phyloP scores from a whole-genome alignment of 1,140 invertebrate species.

The Brachionus plicatilis region DNA sequence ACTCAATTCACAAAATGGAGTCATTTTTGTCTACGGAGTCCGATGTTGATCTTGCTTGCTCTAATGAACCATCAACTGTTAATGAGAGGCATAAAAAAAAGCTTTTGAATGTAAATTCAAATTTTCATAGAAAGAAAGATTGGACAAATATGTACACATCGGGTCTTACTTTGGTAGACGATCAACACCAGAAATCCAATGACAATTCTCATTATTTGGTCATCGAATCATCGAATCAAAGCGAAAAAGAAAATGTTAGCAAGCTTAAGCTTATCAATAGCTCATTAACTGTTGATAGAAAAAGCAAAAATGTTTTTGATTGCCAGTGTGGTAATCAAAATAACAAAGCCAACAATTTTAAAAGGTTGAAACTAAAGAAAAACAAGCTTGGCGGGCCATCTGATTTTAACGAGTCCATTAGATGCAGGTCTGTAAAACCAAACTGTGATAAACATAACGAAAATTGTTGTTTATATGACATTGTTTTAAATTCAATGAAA shows the following conservation, averaged over 20 bases:
- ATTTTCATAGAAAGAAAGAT: background rate
- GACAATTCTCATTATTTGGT: background rate
- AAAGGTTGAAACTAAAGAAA: background rate
- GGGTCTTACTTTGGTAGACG: background rate
- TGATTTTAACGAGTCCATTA: background rate
- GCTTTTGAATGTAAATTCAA: background rate
- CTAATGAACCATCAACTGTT: background rate
- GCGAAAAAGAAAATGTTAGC: background rate
- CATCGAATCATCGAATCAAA: background rate
- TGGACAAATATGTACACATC: background rate
- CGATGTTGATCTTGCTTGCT: background rate
- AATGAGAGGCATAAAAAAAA: background rate
- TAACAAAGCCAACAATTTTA: background rate
- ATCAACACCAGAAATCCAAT: background rate
- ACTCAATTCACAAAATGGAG: background rate
- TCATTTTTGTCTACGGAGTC: background rate
- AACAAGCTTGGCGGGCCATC: background rate
- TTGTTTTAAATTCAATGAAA: conserved; percentile 16
- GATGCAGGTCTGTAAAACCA: background rate
- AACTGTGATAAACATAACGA: background rate
- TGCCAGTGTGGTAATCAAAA: background rate
- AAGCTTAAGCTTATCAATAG: background rate
- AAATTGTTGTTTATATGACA: conserved; percentile 2
- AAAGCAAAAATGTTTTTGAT: background rate
- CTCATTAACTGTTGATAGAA: background rate